phyloP scores from a whole-genome alignment of 2,113 vertebrate species.

The Nerophis ophidion region DNA sequence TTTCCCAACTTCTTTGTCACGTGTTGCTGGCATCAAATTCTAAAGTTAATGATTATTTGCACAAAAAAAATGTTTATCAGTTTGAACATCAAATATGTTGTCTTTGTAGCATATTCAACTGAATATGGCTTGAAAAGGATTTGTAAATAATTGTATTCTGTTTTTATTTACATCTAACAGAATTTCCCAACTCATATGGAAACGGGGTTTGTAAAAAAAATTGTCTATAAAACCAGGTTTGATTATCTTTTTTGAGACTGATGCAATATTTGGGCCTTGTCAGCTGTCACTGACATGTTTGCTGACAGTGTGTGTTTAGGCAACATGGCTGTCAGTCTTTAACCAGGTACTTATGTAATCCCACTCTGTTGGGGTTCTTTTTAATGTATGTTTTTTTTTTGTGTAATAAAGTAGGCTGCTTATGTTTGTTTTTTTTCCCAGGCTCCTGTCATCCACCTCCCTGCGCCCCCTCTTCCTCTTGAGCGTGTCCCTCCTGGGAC shows the following conservation, averaged over 20 bases:
- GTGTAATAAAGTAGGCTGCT: not conserved
- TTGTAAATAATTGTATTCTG: too few species aligned
- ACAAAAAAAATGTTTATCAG: too few species aligned
- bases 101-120: too few species aligned
- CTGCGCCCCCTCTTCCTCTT: conserved; percentile 87
- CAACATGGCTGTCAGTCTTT: not conserved
- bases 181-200: too few species aligned
- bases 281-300: conserved; percentile 29
- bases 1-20: too few species aligned
- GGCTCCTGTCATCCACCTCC: conserved; percentile 89
- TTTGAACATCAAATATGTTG: too few species aligned
- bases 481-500: conserved; percentile 80
- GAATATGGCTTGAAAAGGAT: too few species aligned
- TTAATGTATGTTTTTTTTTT: not conserved
- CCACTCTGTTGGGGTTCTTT: not conserved
- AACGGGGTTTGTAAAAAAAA: too few species aligned
- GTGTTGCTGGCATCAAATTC: too few species aligned
- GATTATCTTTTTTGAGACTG: not conserved
- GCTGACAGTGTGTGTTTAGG: not conserved
- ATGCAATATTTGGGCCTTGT: conserved; percentile 16
- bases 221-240: not conserved
- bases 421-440: conserved; percentile 38
- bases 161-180: too few species aligned
- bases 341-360: not conserved
- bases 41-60: too few species aligned